Conservation (phyloP, 2,113 vertebrate genomes). For the Clinocottus analis region DNA sequence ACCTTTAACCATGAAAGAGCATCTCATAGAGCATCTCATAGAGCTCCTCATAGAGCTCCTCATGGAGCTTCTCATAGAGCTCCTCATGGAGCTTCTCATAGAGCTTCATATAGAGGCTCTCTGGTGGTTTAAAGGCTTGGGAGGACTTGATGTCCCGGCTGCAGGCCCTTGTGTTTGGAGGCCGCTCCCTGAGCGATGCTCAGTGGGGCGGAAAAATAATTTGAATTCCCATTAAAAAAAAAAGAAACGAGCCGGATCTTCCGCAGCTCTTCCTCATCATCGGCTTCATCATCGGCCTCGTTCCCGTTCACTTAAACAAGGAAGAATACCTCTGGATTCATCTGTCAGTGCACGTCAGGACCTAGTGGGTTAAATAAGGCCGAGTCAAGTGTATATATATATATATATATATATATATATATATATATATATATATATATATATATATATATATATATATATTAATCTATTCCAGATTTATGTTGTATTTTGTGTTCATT, state of each 20-base stretch:
- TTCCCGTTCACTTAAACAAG: background rate
- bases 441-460: too few relatives aligned
- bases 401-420: too few relatives aligned
- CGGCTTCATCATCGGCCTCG: background rate
- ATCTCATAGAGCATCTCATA: too few relatives aligned
- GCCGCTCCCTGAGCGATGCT: background rate
- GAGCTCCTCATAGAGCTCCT: too few relatives aligned
- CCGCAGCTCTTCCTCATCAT: background rate
- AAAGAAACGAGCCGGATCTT: background rate
- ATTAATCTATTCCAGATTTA: background rate
- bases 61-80: too few relatives aligned
- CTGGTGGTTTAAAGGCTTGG: too few relatives aligned
- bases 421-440: too few relatives aligned
- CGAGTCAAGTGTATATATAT: too few relatives aligned
- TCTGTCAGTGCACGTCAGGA: background rate
- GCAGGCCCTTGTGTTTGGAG: too few relatives aligned
- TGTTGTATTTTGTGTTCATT: background rate
- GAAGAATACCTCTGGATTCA: background rate
- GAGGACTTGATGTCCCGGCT: too few relatives aligned
- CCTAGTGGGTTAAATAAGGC: background rate
- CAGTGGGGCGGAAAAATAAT: background rate
- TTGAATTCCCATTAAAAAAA: background rate
- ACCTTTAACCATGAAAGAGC: background rate
- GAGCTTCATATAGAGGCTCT: too few relatives aligned
- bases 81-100: too few relatives aligned